Base-by-base conservation (phyloP, 2,113 vertebrate species). In the Trichomycterus rosablanca region DNA sequence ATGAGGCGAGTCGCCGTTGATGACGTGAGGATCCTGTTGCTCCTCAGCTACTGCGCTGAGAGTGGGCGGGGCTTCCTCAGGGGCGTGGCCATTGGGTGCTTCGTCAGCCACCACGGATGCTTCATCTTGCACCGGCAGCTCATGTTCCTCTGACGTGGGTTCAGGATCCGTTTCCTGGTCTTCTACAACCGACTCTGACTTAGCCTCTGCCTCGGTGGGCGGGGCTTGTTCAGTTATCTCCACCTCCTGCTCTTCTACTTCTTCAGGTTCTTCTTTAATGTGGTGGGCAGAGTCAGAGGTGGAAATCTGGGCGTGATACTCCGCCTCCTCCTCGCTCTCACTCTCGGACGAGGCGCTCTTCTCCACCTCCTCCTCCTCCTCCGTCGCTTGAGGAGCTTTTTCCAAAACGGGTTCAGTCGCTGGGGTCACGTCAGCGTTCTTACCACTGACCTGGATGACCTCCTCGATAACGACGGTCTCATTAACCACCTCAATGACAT, bases 261-360 rank as follows among this genome's bases (percentile, higher is more conserved):
- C 52, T 45, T 94, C 93, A 9, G 84, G 88, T 61, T 94, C 93
- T 82, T 93, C 91, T 55, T 80, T 85, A 64, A 91, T 85, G 68
- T 84, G 80, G 37, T 85, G 87, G 77, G 86, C 80, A 24, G 86
- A 79, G 22, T 83, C 75, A 34, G 80, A 75, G 26, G 32, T 20
- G 2, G 56, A 50, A 0, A 78, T 57, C 67, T 92, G 86, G 43
- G 93, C 91, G 50, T 84, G 91, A 82, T 95, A 98, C 76, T 97
- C 94, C 1, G 90, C 93, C 77, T 96, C 93, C 14, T 92, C 92
- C 70, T 97, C 96, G 62, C 93, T 97, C 70, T 95, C 94, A 64
- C 92, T 93, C 79, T 91, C 89, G 2, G 92, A 93, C 28, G 95
- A 92, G 53, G 88, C 76, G 72, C 91, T 87, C 49, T 80, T 84